Evolutionary conservation across 2,888 invertebrate genomes (phyloP), one percentile per base, ranked within the genome.

Genomic region (Lasius platythorax): DNA sequence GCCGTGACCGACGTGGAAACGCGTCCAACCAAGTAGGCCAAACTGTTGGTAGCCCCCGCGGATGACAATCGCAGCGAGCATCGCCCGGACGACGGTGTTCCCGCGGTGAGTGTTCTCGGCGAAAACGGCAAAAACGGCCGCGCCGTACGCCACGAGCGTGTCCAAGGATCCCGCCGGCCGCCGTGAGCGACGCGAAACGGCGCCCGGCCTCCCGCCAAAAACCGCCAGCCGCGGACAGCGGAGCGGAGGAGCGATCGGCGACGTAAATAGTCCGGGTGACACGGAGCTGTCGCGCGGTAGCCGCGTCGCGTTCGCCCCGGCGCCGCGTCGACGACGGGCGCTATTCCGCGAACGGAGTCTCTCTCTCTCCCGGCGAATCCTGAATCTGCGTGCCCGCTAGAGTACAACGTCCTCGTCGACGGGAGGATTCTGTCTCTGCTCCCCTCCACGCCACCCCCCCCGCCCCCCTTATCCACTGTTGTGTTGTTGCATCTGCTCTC

Each of bases 21-120:
- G 91, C 91, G 89, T 93, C 90, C 91, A 92, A 94, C 92, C 94
- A 94, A 94, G 94, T 94, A 94, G 94, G 94, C 94, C 94, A 78
- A 53, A 94, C 92, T 92, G 79, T 92, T 46, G 50, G 79, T 43
- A 46, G 79, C 92, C 93, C 92, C 93, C 92, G 93, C 93, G 93
- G 93, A 94, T 94, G 94, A 94, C 94, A 94, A 94, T 94, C 93
- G 93, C 23, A 93, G 90, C 91, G 93, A 91, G 91, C 91, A 91
- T 91, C 89, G 66, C 86, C 82, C 33, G 70, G 87, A 84, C 86
- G 87, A 78, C 86, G 90, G 89, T 68, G 85, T 86, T 61, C 43
- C 9, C 73, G 84, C 79, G 67, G 74, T 74, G 64, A 83, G 63
- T 73, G 37, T 28, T 28, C 63, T 81, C 74, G 66, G 67, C 85